Conservation (phyloP, 2,888 invertebrate genomes). For the Alcis repandata region DNA sequence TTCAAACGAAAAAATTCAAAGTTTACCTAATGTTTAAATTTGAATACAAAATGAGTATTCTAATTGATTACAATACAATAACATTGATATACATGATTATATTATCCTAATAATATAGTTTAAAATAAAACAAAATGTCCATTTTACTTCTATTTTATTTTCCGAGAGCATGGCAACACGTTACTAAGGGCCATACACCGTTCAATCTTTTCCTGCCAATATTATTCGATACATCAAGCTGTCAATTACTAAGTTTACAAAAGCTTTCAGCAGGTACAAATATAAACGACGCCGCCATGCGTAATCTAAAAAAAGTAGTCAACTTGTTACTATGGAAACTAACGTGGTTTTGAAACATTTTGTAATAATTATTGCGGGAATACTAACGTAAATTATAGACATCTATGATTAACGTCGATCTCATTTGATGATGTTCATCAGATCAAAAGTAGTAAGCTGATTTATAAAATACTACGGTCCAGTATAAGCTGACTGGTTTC, state of each 20-base stretch:
- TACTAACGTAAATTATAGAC: too few species aligned
- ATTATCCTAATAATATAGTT: background rate
- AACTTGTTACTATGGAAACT: too few species aligned
- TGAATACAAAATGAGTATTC: too few species aligned
- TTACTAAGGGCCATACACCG: background rate
- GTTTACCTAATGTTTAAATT: too few species aligned
- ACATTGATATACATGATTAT: too few species aligned
- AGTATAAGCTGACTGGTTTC: background rate
- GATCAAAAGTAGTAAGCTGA: too few species aligned
- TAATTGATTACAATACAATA: background rate
- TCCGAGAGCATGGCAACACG: background rate
- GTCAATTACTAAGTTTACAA: conserved; percentile 5
- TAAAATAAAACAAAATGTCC: background rate
- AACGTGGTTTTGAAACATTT: too few species aligned
- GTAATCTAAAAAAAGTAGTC: background rate
- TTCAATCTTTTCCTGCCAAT: conserved; percentile 6
- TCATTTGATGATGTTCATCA: too few species aligned
- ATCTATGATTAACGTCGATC: too few species aligned
- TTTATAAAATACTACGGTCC: too few species aligned
- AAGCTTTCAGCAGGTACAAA: background rate
- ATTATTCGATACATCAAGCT: conserved; percentile 18
- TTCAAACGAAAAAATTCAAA: too few species aligned
- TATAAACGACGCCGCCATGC: background rate
- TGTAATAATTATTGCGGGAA: too few species aligned
- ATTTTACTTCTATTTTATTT: background rate